Conservation (phyloP, 2,888 invertebrate genomes). For the Odontomyia ornata region DNA sequence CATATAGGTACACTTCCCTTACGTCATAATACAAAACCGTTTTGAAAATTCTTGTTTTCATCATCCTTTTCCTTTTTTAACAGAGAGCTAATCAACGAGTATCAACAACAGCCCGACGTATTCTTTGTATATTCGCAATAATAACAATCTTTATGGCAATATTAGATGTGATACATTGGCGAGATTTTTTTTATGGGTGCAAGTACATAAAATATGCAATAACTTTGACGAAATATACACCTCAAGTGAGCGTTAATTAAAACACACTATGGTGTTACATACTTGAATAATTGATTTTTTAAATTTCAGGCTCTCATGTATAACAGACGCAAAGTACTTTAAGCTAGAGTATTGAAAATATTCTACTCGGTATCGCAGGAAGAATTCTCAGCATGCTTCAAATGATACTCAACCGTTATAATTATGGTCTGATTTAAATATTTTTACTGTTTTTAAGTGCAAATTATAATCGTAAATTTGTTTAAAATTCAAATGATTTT, state of each 20-base stretch:
- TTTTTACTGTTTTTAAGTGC: neutral
- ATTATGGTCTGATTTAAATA: slow-evolving; percentile 84
- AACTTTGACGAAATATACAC: slow-evolving; percentile 96
- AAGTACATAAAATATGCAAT: slow-evolving; percentile 95
- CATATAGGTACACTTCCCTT: too few relatives aligned
- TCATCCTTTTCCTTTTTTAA: too few relatives aligned
- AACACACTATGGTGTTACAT: neutral
- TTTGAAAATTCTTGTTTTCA: too few relatives aligned
- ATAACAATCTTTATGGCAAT: slow-evolving; percentile 74
- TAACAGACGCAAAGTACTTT: slow-evolving; percentile 94
- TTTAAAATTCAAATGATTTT: too few relatives aligned
- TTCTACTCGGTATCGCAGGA: slow-evolving; percentile 95
- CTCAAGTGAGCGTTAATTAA: slow-evolving; percentile 75
- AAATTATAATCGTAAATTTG: too few relatives aligned
- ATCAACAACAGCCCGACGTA: slow-evolving; percentile 76
- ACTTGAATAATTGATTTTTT: too few relatives aligned
- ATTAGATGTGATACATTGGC: slow-evolving; percentile 79
- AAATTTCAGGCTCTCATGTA: slow-evolving; percentile 87
- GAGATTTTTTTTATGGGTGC: slow-evolving; percentile 92
- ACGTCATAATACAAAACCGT: too few relatives aligned
- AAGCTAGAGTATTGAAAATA: slow-evolving; percentile 99
- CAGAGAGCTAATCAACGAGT: slow-evolving; percentile 88
- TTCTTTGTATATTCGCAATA: slow-evolving; percentile 71
- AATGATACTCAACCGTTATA: slow-evolving; percentile 94
- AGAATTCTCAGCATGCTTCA: slow-evolving; percentile 93